Conservation (phyloP, 1,140 invertebrate species). For the Achatina immaculata region DNA sequence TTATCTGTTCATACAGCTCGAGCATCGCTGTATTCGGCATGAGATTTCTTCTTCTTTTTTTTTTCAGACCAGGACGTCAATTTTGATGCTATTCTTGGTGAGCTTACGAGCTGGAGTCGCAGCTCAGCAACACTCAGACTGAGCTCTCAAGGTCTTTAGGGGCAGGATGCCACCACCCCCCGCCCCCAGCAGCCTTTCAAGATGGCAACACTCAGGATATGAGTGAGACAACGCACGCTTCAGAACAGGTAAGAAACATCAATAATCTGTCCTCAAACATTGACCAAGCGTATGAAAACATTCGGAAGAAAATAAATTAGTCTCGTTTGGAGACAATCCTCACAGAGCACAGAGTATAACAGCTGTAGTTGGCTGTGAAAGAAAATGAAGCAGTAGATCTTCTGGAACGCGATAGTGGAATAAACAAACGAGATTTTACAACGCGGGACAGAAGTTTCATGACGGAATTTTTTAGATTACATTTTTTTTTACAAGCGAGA, state of each 20-base stretch:
- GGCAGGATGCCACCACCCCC: not conserved
- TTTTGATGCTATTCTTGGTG: conserved; percentile 93
- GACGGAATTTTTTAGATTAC: too few species aligned
- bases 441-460: too few species aligned
- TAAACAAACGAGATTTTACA: too few species aligned
- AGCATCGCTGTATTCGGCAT: too few species aligned
- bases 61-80: conserved; percentile 95
- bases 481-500: too few species aligned
- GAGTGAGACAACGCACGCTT: not conserved
- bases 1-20: too few species aligned
- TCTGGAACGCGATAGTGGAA: too few species aligned
- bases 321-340: too few species aligned
- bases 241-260: conserved; percentile 17
- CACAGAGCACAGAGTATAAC: too few species aligned
- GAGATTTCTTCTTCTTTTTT: conserved; percentile 54
- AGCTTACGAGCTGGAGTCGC: conserved; percentile 85
- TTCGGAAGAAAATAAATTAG: too few species aligned
- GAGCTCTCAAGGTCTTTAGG: conserved; percentile 51
- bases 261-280: not conserved
- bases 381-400: too few species aligned
- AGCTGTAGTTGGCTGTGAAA: too few species aligned
- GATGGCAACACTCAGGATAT: not conserved
- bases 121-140: conserved; percentile 65
- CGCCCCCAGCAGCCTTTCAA: conserved; percentile 29
- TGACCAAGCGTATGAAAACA: not conserved